A percentile compares a stretch with the other conserved stretches of the same genome.
Conservation (phyloP, 2,113 vertebrate genomes). For the Salminus brasiliensis region DNA sequence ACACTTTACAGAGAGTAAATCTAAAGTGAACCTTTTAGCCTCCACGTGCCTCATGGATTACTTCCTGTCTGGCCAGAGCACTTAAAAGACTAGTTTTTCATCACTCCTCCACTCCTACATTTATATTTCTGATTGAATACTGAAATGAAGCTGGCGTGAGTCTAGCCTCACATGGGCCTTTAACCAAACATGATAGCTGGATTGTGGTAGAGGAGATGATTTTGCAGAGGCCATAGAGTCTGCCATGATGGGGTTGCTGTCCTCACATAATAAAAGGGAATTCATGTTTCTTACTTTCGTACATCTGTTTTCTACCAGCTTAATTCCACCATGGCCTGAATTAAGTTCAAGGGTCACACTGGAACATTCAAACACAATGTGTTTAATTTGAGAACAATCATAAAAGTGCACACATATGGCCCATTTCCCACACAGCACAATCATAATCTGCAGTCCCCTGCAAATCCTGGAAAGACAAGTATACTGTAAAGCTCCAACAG, state of each 20-base stretch:
- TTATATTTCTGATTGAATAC: constrained; percentile 12
- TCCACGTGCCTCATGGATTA: constrained; percentile 55
- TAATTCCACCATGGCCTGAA: not conserved
- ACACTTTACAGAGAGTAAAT: not conserved
- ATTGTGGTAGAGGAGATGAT: constrained; percentile 19
- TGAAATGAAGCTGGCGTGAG: constrained; percentile 22
- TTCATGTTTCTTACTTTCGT: not conserved
- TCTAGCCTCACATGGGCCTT: constrained; percentile 10
- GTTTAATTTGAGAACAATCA: constrained; percentile 21
- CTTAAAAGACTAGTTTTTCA: constrained; percentile 23
- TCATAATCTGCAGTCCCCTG: constrained; percentile 38
- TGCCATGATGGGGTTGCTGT: not conserved
- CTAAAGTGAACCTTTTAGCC: constrained; percentile 11
- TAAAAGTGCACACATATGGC: constrained; percentile 18
- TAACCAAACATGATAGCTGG: constrained; percentile 30
- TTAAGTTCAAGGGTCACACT: constrained; percentile 20
- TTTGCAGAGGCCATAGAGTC: not conserved
- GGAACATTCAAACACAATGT: not conserved
- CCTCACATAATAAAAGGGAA: not conserved
- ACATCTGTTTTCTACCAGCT: not conserved
- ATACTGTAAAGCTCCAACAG: not conserved
- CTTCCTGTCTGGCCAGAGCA: constrained; percentile 51
- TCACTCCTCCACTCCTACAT: not conserved
- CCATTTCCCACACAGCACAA: constrained; percentile 8
- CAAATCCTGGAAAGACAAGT: constrained; percentile 31